phyloP scores from a whole-genome alignment of 2,888 invertebrate genomes.

The Philhelius pedissequus region DNA sequence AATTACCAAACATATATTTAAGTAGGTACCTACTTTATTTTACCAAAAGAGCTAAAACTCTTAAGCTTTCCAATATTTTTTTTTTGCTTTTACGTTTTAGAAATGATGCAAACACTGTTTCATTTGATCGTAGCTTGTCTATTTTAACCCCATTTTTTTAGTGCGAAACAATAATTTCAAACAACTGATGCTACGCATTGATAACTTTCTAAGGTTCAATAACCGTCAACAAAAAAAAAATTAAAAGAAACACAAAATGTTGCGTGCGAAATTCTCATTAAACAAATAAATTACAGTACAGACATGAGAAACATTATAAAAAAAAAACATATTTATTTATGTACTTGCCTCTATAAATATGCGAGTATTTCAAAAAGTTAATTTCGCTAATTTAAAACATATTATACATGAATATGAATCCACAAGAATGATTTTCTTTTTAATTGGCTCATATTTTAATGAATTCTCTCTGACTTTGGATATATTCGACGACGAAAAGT shows the following conservation, averaged over 20 bases:
- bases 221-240: not conserved
- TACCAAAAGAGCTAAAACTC: too few relatives aligned
- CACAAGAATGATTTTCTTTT: not conserved
- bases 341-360: not conserved
- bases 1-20: too few relatives aligned
- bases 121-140: not conserved
- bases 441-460: constrained; percentile 26
- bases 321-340: not conserved
- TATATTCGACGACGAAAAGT: not conserved
- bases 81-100: too few relatives aligned
- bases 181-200: constrained; percentile 7
- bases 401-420: not conserved
- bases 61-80: too few relatives aligned
- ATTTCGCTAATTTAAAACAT: not conserved
- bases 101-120: not conserved
- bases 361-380: not conserved
- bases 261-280: not conserved
- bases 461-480: not conserved
- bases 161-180: constrained; percentile 1
- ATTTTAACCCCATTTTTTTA: not conserved
- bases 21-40: too few relatives aligned
- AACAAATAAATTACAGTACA: not conserved
- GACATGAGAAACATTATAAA: not conserved
- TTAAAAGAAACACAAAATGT: not conserved
- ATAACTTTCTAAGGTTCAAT: constrained; percentile 3